Conservation (phyloP, 2,888 invertebrate genomes). For the Coelinius sp. region DNA sequence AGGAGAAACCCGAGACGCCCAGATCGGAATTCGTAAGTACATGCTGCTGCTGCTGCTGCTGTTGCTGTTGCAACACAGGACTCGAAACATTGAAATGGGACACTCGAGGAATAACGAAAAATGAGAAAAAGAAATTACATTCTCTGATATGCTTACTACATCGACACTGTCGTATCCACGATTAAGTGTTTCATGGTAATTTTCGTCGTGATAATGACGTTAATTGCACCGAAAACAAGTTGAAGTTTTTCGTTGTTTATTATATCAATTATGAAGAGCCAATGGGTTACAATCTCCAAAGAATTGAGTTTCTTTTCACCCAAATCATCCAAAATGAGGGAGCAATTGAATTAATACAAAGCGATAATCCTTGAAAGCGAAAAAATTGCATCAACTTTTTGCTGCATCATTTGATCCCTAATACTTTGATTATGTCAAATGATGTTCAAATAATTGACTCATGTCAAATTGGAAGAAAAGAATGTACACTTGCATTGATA, state of each 20-base stretch:
- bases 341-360: too few relatives aligned
- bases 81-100: neutral
- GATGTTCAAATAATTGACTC: neutral
- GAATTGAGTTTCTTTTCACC: too few relatives aligned
- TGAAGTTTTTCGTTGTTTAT: too few relatives aligned
- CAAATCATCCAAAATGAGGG: too few relatives aligned
- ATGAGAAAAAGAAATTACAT: neutral
- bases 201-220: neutral
- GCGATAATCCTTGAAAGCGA: neutral
- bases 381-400: neutral
- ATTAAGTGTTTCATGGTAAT: neutral
- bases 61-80: neutral
- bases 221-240: neutral
- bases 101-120: conserved; percentile 3
- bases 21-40: conserved; percentile 37
- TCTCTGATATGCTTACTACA: neutral
- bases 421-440: neutral
- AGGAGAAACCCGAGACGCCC: conserved; percentile 37
- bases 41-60: neutral
- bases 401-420: neutral
- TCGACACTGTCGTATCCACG: neutral
- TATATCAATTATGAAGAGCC: too few relatives aligned
- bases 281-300: too few relatives aligned
- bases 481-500: conserved; percentile 30
- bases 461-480: conserved; percentile 4